These are phyloP conservation scores for Arrhopalites spinosus DNA, from an alignment of 2,888 invertebrate species.

Conservation along the genomic window DNA sequence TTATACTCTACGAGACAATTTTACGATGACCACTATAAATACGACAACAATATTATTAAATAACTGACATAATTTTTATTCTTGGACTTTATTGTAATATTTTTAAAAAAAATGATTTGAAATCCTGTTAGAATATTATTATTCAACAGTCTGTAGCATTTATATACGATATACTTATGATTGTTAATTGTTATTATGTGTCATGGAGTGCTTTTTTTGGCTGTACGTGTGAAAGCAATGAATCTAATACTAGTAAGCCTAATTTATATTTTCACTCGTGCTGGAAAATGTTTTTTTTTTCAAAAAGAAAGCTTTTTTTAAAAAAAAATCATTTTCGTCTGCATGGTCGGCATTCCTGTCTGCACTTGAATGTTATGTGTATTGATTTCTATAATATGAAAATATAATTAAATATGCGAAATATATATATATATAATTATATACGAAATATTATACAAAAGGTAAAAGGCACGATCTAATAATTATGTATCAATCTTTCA, in stretches of 20 bases:
- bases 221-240: neutral
- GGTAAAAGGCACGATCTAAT: too few species aligned
- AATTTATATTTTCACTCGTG: constrained; percentile 2
- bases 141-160: neutral
- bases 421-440: neutral
- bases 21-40: neutral
- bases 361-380: too few species aligned
- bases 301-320: neutral
- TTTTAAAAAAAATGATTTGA: neutral
- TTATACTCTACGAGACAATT: neutral
- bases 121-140: neutral
- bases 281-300: neutral
- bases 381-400: too few species aligned
- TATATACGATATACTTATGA: neutral
- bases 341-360: neutral
- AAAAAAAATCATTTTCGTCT: neutral
- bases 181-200: constrained; percentile 2
- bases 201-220: constrained; percentile 2
- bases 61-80: neutral
- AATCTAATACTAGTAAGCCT: neutral
- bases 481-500: neutral
- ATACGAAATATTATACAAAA: neutral
- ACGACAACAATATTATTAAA: neutral
- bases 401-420: constrained; percentile 7
- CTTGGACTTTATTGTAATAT: neutral